Percentiles rank a stretch among this genome's conserved stretches.
These are phyloP conservation scores for Artibeus jamaicensis DNA, from an alignment of 2,797 vertebrate genomes.

Conservation along the genomic window DNA sequence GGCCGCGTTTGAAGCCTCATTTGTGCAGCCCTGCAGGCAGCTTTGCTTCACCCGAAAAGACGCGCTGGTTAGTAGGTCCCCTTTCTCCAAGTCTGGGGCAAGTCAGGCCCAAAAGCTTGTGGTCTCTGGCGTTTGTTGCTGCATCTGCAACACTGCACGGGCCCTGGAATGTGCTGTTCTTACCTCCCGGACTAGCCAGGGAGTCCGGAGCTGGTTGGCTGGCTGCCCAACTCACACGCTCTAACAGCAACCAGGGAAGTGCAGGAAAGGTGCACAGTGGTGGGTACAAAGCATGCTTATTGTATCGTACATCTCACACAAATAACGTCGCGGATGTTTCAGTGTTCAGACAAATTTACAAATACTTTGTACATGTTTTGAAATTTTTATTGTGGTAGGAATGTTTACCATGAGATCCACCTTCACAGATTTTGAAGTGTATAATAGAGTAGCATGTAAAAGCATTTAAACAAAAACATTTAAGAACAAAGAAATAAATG, in stretches of 20 bases:
- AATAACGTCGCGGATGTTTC: not conserved
- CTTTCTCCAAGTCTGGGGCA: not conserved
- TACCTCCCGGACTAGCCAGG: not conserved
- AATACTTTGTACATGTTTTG: not conserved
- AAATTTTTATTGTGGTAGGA: not conserved
- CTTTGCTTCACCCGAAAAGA: not conserved
- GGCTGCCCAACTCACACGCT: not conserved
- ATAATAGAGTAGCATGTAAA: not conserved
- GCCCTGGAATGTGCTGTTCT: not conserved
- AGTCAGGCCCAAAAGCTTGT: not conserved
- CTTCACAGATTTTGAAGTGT: not conserved
- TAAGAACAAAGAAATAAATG: too few relatives aligned
- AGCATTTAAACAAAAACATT: too few relatives aligned
- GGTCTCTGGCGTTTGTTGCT: not conserved
- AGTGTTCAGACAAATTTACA: not conserved
- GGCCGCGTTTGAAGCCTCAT: not conserved
- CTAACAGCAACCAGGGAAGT: not conserved
- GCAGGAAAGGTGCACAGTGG: not conserved
- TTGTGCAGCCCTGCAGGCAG: not conserved
- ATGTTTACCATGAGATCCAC: not conserved
- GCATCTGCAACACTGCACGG: not conserved
- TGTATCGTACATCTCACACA: not conserved
- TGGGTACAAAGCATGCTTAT: not conserved
- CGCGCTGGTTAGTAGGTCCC: not conserved
- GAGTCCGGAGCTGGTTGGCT: not conserved